Evolutionary conservation across 1,140 invertebrate genomes (phyloP), one percentile per base, ranked within the genome.

Genomic region (Battus philenor): DNA sequence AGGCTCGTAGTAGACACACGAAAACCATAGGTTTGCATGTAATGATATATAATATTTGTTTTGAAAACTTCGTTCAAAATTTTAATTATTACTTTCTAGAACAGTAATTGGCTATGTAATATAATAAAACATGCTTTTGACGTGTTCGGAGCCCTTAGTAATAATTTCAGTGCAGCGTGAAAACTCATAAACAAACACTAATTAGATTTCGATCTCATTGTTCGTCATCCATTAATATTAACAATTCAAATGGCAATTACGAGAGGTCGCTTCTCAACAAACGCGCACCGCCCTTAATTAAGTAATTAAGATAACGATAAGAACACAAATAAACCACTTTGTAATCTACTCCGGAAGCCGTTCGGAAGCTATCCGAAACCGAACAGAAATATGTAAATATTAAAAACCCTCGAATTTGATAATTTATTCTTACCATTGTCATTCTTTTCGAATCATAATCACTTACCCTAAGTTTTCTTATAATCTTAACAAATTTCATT

Each of bases 261-360:
- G 13, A 43, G 36, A 49, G 39, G 44, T 47, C 27, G 44, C 43
- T 54, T 63, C 52, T 60, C 57, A 66, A 58, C 61, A 61, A 65
- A 45, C 50, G 48, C 50, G 48, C 54, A 48, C 34, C 59, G 50
- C 41, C 33, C 46, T 71, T 77, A 79, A 78, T 78, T 81, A 73
- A 81, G 68, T 69, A 78, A 72, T 80, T 71, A 76, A 77, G 70
- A 79, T 79, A 74, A 64, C 49, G 22, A n/a, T 22, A 45, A 32
- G 59, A 46, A 58, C 67, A 68, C 69, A 73, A 75, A 68, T 68
- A 62, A 68, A 75, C 38, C 58, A 56, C 57, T 70, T 68, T 59
- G 65, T 73, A 76, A 76, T 75, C 74, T 73, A 65, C 56, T 29
- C 67, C 68, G 69, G 75, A 77, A 75, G 50, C 61, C 57, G 51